Evolutionary conservation across 2,797 vertebrate species (phyloP).

Genomic region (Notamacropus eugenii): DNA sequence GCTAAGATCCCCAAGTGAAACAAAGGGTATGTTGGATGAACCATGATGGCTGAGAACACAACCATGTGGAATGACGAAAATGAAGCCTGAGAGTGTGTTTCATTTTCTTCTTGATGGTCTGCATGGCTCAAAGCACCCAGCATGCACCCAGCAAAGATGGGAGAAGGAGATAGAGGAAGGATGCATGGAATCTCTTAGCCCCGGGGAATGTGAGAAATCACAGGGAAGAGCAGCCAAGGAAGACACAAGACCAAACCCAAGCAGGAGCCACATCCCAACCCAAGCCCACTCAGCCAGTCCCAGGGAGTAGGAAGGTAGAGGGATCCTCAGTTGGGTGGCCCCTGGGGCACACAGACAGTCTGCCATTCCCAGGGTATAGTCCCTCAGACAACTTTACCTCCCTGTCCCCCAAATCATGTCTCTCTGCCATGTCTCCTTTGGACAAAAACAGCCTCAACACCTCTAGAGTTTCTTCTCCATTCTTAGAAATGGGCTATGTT

Average conservation of each 20-base stretch:
- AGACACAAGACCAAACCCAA: conserved; percentile 6
- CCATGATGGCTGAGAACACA: background rate
- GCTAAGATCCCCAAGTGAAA: conserved; percentile 32
- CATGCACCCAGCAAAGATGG: conserved; percentile 42
- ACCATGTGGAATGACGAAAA: conserved; percentile 18
- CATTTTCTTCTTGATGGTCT: conserved; percentile 69
- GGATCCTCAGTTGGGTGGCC: background rate
- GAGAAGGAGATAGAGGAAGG: background rate
- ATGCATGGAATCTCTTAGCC: background rate
- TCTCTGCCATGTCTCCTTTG: background rate
- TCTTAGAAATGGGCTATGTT: background rate
- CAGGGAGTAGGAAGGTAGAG: background rate
- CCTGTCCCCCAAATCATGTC: background rate
- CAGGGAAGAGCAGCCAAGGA: conserved; percentile 2
- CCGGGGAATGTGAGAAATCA: background rate
- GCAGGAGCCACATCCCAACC: background rate
- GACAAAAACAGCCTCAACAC: background rate
- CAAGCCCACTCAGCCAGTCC: background rate
- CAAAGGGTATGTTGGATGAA: background rate
- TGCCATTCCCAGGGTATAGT: background rate
- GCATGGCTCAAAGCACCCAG: conserved; percentile 21
- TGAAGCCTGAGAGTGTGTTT: conserved; percentile 6
- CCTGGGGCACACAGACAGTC: background rate
- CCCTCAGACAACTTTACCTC: background rate
- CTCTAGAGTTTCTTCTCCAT: background rate